These are phyloP conservation scores for Drosophila birchii DNA, from an alignment of 2,888 invertebrate genomes.

Conservation along the genomic window DNA sequence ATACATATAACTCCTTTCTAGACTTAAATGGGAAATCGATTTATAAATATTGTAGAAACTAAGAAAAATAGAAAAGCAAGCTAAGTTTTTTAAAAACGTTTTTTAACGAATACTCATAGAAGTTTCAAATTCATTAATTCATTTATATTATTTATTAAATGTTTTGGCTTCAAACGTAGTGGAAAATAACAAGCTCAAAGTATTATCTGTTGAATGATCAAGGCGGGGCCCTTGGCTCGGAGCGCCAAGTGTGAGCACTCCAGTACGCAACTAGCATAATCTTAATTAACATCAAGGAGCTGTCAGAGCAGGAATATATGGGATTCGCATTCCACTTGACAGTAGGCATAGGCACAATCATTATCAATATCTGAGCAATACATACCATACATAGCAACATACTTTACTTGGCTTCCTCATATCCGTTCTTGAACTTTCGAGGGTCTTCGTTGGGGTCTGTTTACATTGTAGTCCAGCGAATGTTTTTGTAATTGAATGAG, in stretches of 20 bases:
- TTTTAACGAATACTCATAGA: not conserved
- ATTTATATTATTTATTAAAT: not conserved
- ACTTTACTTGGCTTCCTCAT: conserved; percentile 37
- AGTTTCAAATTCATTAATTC: not conserved
- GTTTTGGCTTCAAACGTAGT: not conserved
- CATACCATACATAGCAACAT: not conserved
- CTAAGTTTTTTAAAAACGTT: not conserved
- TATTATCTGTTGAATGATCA: conserved; percentile 13
- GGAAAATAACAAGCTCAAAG: conserved; percentile 1
- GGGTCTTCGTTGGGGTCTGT: conserved; percentile 27
- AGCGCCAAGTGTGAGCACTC: conserved; percentile 5
- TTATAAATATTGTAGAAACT: not conserved
- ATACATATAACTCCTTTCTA: not conserved
- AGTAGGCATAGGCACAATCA: conserved; percentile 7
- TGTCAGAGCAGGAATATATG: conserved; percentile 15
- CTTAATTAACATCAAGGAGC: conserved; percentile 19
- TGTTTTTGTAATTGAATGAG: conserved; percentile 40
- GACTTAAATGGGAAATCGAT: not conserved
- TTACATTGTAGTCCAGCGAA: conserved; percentile 27
- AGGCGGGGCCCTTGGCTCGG: conserved; percentile 1
- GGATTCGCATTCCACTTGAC: conserved; percentile 1
- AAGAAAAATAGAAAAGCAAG: not conserved
- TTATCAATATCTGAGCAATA: conserved; percentile 22
- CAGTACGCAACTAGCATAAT: conserved; percentile 10
- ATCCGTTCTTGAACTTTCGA: conserved; percentile 8